Percentiles rank a stretch among this genome's conserved stretches.
Evolutionary conservation across 2,888 invertebrate genomes (phyloP).

Genomic region (Tetropium fuscum): DNA sequence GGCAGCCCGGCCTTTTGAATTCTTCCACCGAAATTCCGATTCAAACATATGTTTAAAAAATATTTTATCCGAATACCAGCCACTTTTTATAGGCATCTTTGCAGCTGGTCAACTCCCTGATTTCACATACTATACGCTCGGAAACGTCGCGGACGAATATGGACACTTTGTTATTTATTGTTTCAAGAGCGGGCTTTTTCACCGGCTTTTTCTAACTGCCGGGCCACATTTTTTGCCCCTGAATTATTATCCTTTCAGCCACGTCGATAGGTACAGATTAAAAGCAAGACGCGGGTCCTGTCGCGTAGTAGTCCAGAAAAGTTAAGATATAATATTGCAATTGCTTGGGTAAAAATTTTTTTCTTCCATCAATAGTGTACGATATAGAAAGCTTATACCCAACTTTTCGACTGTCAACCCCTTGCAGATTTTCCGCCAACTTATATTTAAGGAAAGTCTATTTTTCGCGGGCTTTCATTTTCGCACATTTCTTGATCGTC

Average conservation of each 20-base stretch:
- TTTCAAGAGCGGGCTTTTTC: constrained; percentile 44
- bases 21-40: constrained; percentile 64
- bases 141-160: constrained; percentile 51
- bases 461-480: too few relatives aligned
- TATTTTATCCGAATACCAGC: constrained; percentile 65
- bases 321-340: too few relatives aligned
- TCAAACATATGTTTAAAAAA: constrained; percentile 67
- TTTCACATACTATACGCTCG: constrained; percentile 51
- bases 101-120: constrained; percentile 57
- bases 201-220: constrained; percentile 32
- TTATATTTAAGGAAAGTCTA: too few relatives aligned
- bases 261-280: too few relatives aligned
- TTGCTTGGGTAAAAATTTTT: too few relatives aligned
- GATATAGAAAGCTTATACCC: too few relatives aligned
- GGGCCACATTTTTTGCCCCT: constrained; percentile 29
- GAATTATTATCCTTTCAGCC: constrained; percentile 25
- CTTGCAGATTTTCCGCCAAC: too few relatives aligned
- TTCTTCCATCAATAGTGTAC: too few relatives aligned
- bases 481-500: too few relatives aligned
- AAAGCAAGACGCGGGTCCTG: too few relatives aligned
- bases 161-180: constrained; percentile 52
- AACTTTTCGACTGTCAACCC: too few relatives aligned
- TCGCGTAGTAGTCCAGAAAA: too few relatives aligned
- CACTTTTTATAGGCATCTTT: constrained; percentile 55
- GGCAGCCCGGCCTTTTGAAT: constrained; percentile 62